Conservation (phyloP, 1,140 invertebrate species). For the Portunus trituberculatus region DNA sequence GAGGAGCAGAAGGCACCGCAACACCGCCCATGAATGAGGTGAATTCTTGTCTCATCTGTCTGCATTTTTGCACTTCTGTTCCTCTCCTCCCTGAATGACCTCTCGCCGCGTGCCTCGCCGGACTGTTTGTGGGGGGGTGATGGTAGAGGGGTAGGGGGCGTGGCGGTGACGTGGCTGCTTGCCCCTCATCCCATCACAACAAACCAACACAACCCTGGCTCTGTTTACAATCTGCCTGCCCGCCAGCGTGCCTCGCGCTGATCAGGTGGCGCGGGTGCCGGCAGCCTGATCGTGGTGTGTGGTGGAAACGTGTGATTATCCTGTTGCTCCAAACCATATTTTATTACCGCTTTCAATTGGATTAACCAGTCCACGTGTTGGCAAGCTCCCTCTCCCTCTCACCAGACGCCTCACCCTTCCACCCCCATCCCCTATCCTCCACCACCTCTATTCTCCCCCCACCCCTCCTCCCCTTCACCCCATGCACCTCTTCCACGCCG, state of each 20-base stretch:
- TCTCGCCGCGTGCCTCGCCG: neutral
- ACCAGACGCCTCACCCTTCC: neutral
- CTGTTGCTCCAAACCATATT: slow-evolving; percentile 70
- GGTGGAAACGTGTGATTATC: slow-evolving; percentile 79
- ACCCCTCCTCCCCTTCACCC: neutral
- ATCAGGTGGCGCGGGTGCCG: slow-evolving; percentile 25
- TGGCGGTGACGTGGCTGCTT: neutral
- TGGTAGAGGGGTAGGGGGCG: too few species aligned
- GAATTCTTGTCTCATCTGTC: neutral
- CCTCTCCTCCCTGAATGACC: neutral
- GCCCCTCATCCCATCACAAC: neutral
- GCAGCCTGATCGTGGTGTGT: slow-evolving; percentile 80
- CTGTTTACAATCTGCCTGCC: slow-evolving; percentile 41
- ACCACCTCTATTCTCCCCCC: neutral
- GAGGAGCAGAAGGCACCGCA: neutral
- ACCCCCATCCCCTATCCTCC: neutral
- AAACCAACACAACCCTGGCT: neutral
- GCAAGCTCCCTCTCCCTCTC: neutral
- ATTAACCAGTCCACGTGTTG: slow-evolving; percentile 73
- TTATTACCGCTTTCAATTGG: slow-evolving; percentile 74
- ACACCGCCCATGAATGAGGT: neutral
- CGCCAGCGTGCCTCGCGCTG: neutral
- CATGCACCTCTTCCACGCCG: neutral
- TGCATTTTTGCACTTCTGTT: neutral
- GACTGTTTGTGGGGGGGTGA: neutral